Percentiles rank a stretch among this genome's conserved stretches.
Evolutionary conservation across 2,797 vertebrate genomes (phyloP).

Genomic region (Lithobates pipiens): DNA sequence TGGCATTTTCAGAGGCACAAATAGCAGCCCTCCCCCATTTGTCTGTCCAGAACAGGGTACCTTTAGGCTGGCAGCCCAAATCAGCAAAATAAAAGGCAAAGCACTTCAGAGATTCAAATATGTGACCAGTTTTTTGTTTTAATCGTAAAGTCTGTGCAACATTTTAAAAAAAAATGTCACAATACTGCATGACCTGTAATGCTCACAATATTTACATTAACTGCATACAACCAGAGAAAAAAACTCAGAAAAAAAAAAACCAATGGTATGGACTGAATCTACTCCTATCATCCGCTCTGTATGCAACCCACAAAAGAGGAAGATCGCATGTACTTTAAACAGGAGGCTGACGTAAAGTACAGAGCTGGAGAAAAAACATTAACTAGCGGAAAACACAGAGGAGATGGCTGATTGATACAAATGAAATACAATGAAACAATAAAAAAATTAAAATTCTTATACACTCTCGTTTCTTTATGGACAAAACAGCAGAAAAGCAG

Average conservation of each 20-base stretch:
- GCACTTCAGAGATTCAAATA: constrained; percentile 83
- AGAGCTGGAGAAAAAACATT: constrained; percentile 74
- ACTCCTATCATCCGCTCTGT: constrained; percentile 82
- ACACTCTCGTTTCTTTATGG: constrained; percentile 67
- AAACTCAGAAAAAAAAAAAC: constrained; percentile 68
- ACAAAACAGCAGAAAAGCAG: constrained; percentile 65
- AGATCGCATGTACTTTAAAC: constrained; percentile 86
- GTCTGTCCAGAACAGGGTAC: too few species aligned
- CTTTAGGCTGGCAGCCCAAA: background rate
- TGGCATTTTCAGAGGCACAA: too few species aligned
- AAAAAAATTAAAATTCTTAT: constrained; percentile 48
- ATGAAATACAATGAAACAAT: constrained; percentile 58
- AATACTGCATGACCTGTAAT: constrained; percentile 94
- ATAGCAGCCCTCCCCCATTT: too few species aligned
- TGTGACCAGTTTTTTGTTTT: constrained; percentile 87
- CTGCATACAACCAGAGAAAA: constrained; percentile 84
- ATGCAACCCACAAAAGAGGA: constrained; percentile 83
- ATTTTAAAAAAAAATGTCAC: constrained; percentile 93
- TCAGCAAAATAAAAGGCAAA: constrained; percentile 74
- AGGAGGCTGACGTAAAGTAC: constrained; percentile 84
- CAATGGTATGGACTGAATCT: constrained; percentile 79
- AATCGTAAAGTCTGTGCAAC: constrained; percentile 97
- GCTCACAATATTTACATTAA: constrained; percentile 97
- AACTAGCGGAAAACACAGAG: constrained; percentile 71
- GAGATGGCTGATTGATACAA: constrained; percentile 72